Evolutionary conservation across 2,888 invertebrate species (phyloP).

Genomic region (Mythimna impura): DNA sequence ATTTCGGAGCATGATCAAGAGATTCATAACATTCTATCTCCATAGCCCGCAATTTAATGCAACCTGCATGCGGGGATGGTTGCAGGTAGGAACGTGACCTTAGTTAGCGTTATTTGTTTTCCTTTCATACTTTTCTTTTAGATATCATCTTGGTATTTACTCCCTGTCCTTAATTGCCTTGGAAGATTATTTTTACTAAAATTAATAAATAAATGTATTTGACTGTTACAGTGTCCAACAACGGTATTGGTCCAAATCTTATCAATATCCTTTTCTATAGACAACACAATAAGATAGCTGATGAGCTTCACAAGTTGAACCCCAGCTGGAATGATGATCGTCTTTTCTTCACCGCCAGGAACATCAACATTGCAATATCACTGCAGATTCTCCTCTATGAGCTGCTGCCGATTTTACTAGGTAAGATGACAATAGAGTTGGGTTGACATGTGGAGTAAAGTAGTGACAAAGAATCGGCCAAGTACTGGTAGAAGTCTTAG

Average conservation of each 20-base stretch:
- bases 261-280: conserved; percentile 34
- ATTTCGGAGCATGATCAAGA: too few relatives aligned
- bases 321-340: conserved; percentile 55
- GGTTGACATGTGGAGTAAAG: too few relatives aligned
- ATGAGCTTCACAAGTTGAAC: conserved; percentile 35
- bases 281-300: conserved; percentile 50
- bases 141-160: too few relatives aligned
- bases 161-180: not conserved
- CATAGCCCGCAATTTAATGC: too few relatives aligned
- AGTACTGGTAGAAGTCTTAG: too few relatives aligned
- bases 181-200: not conserved
- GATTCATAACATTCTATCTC: too few relatives aligned
- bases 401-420: conserved; percentile 38
- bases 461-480: too few relatives aligned
- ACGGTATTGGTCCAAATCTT: conserved; percentile 15
- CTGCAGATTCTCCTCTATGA: conserved; percentile 46
- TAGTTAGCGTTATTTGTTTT: too few relatives aligned
- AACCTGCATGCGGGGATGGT: too few relatives aligned
- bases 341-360: conserved; percentile 45
- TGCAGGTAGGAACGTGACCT: too few relatives aligned
- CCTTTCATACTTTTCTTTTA: too few relatives aligned
- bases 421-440: conserved; percentile 13
- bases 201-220: too few relatives aligned
- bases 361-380: conserved; percentile 52
- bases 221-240: conserved; percentile 17